Evolutionary conservation across 2,888 invertebrate genomes (phyloP), one percentile per base, ranked within the genome.

Genomic region (Watsonalla cultraria): DNA sequence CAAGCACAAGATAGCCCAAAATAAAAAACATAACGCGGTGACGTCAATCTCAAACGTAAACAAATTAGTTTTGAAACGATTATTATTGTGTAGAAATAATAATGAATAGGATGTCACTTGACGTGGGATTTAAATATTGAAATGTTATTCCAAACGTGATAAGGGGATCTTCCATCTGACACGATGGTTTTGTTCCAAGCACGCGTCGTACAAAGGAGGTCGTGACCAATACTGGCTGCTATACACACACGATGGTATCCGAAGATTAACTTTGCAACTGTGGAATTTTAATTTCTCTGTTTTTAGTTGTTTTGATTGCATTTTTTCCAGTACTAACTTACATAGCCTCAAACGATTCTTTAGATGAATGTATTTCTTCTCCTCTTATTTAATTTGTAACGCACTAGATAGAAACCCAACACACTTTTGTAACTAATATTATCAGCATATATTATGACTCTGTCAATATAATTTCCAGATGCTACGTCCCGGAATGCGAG

Each of bases 401-500:
- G 2, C 24, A 24, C 24, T 24, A 2, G 24, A 2, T 24, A 24
- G 2, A 24, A 24, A 24, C 24, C 24, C 24, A 24, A 24, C 24
- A 24, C 1, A 24, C 24, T 1, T 2, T 37, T 6, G 15, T 33
- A 11, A n/a, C 24, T 24, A 37, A 24, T 1, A 45, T 24, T 24
- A 24, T 24, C 24, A 24, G 4, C 1, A 24, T 24, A 24, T 24
- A 4, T 24, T 4, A 24, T 2, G 4, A 24, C 24, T 24, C 24
- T 24, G 24, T 24, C 24, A 24, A 24, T 24, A 24, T 13, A 7
- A 8, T 50, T 68, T 69, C 0, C 74, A 89, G 89, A 64, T 89
- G 89, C 47, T 54, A 62, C 46, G 80, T 89, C 4, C 85, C 88
- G 0, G 89, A 86, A 52, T 89, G 89, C 54, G 88, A 89, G 50